A percentile compares a stretch with the other conserved stretches of the same genome.
Conservation (phyloP, 2,113 vertebrate species). For the Globicephala melas region DNA sequence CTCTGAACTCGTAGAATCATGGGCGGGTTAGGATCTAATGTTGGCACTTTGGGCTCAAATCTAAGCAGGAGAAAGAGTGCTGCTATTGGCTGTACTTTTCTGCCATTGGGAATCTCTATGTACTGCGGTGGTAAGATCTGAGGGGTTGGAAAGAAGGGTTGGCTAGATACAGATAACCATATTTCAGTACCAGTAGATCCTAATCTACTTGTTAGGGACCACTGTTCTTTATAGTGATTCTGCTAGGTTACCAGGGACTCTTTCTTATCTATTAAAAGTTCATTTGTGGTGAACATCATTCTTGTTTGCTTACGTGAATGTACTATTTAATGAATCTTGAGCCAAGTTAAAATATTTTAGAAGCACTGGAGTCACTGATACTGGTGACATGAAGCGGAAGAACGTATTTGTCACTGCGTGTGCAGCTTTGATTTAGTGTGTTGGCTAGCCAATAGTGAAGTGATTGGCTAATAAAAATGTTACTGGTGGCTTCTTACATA, state of each 20-base stretch:
- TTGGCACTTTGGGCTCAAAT: neutral
- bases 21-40: neutral
- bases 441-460: neutral
- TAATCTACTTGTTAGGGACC: neutral
- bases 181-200: neutral
- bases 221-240: neutral
- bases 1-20: neutral
- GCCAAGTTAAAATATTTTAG: neutral
- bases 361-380: neutral
- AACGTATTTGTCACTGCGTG: neutral
- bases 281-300: neutral
- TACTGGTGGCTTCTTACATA: neutral
- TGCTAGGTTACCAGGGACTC: neutral
- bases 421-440: neutral
- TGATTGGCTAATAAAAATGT: neutral
- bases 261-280: neutral
- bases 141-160: neutral
- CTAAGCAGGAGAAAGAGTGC: neutral
- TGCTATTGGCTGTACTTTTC: neutral
- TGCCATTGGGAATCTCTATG: neutral
- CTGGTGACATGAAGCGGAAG: neutral
- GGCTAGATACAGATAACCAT: neutral
- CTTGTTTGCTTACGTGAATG: neutral
- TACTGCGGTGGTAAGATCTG: neutral
- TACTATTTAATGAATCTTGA: conserved; percentile 5